Evolutionary conservation across 2,797 vertebrate species (phyloP).

Genomic region (Chaenodraco wilsoni): DNA sequence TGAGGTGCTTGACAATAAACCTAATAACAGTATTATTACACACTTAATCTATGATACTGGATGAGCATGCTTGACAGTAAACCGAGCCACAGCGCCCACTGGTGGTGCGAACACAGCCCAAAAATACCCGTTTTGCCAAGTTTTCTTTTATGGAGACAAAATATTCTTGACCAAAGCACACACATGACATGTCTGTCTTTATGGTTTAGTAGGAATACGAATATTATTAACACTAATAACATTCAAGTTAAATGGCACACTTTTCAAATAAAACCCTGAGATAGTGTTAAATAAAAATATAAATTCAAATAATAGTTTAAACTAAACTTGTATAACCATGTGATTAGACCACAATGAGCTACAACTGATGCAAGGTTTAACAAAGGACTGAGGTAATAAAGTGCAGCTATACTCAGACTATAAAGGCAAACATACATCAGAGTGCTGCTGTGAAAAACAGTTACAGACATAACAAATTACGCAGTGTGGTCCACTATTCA

Average conservation of each 20-base stretch:
- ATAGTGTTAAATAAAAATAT: not conserved
- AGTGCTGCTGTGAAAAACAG: slow-evolving; percentile 2
- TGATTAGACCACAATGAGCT: not conserved
- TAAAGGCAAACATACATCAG: not conserved
- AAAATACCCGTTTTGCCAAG: not conserved
- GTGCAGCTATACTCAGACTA: not conserved
- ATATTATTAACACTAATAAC: too few relatives aligned
- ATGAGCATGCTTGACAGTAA: not conserved
- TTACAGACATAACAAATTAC: not conserved
- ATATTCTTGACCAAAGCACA: not conserved
- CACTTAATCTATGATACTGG: not conserved
- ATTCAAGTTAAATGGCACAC: too few relatives aligned
- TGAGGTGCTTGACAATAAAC: too few relatives aligned
- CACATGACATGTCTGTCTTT: too few relatives aligned
- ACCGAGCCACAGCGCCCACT: slow-evolving; percentile 6
- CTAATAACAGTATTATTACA: too few relatives aligned
- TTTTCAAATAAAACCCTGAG: not conserved
- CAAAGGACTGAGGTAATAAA: not conserved
- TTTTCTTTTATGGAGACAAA: not conserved
- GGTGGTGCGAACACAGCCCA: slow-evolving; percentile 7
- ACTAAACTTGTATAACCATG: too few relatives aligned
- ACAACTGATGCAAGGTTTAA: not conserved
- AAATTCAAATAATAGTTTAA: not conserved
- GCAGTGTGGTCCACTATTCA: not conserved
- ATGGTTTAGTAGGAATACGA: not conserved